phyloP scores from a whole-genome alignment of 2,888 invertebrate species.

The Tipula helvola region DNA sequence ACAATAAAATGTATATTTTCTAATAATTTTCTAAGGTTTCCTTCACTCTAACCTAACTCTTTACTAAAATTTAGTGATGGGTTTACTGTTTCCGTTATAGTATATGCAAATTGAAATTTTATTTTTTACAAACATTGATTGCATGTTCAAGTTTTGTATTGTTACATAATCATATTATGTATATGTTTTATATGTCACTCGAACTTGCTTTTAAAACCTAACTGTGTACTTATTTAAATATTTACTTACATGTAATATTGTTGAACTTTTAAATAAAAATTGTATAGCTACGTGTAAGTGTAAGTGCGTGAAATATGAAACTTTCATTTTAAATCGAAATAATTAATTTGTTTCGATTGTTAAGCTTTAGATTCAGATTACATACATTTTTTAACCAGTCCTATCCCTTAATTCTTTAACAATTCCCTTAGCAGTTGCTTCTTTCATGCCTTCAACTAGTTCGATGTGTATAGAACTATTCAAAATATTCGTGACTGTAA shows the following conservation, averaged over 20 bases:
- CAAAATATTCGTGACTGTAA: no score
- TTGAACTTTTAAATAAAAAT: neutral
- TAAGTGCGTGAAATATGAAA: no score
- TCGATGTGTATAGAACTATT: no score
- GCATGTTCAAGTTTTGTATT: neutral
- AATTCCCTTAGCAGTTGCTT: no score
- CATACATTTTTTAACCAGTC: no score
- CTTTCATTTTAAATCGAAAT: no score
- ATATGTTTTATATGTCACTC: neutral
- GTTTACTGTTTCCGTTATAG: neutral
- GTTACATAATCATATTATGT: neutral
- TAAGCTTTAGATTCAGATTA: no score
- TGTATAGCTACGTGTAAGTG: no score
- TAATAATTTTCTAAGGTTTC: neutral
- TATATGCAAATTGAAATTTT: neutral
- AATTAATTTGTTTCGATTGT: no score
- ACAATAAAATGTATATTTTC: neutral
- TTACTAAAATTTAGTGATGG: neutral
- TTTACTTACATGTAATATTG: neutral
- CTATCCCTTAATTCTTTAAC: no score
- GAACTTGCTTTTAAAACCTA: neutral
- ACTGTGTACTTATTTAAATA: neutral
- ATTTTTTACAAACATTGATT: neutral
- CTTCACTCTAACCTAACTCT: neutral
- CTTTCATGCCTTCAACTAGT: no score